A percentile compares a stretch with the other conserved stretches of the same genome.
Conservation (phyloP, 2,797 vertebrate genomes). For the Taenioides sp. region DNA sequence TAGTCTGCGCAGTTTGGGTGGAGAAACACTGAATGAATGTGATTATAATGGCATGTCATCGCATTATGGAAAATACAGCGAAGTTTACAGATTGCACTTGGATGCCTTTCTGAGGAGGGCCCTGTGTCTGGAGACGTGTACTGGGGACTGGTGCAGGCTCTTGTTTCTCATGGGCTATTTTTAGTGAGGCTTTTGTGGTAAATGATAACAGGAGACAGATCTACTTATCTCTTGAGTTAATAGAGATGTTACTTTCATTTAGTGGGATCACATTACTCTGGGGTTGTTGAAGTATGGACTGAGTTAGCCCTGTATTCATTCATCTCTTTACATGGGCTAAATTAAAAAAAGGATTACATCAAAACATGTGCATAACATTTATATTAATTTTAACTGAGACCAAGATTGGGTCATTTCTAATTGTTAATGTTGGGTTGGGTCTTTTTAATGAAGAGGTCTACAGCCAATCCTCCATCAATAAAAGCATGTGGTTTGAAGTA, state of each 20-base stretch:
- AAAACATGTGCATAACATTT: too few relatives aligned
- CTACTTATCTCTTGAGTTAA: constrained; percentile 53
- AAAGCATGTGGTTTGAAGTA: too few relatives aligned
- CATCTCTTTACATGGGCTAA: neutral
- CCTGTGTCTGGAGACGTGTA: constrained; percentile 24
- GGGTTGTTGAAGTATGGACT: constrained; percentile 25
- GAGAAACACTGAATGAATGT: constrained; percentile 64
- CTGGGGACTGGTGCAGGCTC: constrained; percentile 16
- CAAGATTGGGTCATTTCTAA: too few relatives aligned
- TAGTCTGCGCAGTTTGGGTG: constrained; percentile 60
- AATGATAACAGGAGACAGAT: constrained; percentile 42
- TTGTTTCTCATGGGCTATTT: constrained; percentile 56
- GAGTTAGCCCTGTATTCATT: constrained; percentile 15
- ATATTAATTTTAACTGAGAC: too few relatives aligned
- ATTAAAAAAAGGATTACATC: neutral
- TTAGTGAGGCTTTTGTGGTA: constrained; percentile 46
- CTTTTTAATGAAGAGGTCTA: too few relatives aligned
- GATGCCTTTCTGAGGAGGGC: constrained; percentile 38
- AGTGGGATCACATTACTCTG: constrained; percentile 41
- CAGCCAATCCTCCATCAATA: too few relatives aligned
- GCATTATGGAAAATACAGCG: constrained; percentile 66
- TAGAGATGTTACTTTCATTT: constrained; percentile 44
- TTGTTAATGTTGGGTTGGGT: too few relatives aligned
- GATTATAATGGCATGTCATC: constrained; percentile 57
- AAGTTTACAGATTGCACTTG: constrained; percentile 59